A percentile compares a stretch with the other conserved stretches of the same genome.
Conservation (phyloP, 1,140 invertebrate species). For the Diabrotica undecimpunctata region DNA sequence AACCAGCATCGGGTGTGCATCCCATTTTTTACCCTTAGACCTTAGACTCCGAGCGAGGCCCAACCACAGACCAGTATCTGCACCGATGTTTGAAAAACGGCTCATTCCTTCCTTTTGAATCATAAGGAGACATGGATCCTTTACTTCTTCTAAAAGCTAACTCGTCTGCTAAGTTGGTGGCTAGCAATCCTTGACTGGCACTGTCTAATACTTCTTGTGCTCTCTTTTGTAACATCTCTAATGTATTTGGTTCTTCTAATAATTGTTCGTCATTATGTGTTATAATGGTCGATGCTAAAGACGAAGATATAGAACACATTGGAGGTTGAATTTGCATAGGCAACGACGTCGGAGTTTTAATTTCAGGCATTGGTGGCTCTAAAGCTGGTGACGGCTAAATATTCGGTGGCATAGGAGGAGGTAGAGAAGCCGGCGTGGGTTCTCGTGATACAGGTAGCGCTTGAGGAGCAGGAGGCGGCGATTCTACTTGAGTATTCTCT, state of each 20-base stretch:
- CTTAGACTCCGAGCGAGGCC: no score
- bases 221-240: slow-evolving; percentile 86
- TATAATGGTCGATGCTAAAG: slow-evolving; percentile 80
- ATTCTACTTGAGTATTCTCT: slow-evolving; percentile 45
- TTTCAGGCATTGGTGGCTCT: slow-evolving; percentile 48
- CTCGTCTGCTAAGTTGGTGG: slow-evolving; percentile 84
- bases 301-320: slow-evolving; percentile 61
- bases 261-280: slow-evolving; percentile 75
- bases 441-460: slow-evolving; percentile 46
- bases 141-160: slow-evolving; percentile 73
- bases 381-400: slow-evolving; percentile 46
- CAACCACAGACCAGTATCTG: no score
- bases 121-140: slow-evolving; percentile 72
- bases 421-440: slow-evolving; percentile 30
- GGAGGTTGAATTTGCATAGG: slow-evolving; percentile 43
- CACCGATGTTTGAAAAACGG: slow-evolving; percentile 97
- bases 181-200: slow-evolving; percentile 83
- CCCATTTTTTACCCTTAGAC: no score
- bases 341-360: slow-evolving; percentile 36
- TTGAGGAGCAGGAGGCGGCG: slow-evolving; percentile 46
- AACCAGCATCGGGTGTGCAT: no score
- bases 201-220: slow-evolving; percentile 89
- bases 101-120: slow-evolving; percentile 80
- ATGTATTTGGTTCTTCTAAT: slow-evolving; percentile 81
- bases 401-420: slow-evolving; percentile 22